Conservation (phyloP, 2,888 invertebrate genomes). For the Coecobrya sp. region DNA sequence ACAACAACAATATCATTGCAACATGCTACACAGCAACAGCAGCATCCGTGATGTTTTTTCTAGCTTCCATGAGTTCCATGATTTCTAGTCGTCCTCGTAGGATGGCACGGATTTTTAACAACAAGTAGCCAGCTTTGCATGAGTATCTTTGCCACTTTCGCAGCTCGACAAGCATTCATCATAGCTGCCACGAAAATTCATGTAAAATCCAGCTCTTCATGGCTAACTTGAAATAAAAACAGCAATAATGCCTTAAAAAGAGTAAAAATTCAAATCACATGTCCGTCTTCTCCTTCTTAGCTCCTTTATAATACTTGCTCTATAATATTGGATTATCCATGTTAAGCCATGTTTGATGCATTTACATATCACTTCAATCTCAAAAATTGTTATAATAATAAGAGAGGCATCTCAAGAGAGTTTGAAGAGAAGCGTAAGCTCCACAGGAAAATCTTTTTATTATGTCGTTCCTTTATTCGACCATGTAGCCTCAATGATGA, state of each 20-base stretch:
- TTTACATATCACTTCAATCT: constrained; percentile 67
- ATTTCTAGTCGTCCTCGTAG: neutral
- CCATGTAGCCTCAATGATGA: neutral
- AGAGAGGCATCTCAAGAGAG: neutral
- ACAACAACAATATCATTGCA: neutral
- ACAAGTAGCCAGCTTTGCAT: neutral
- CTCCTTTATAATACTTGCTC: neutral
- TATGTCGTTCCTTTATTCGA: neutral
- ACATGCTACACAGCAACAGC: neutral
- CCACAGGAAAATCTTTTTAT: constrained; percentile 44
- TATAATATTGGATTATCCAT: constrained; percentile 56
- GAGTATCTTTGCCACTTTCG: neutral
- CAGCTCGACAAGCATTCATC: neutral
- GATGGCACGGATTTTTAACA: neutral
- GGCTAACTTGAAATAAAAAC: constrained; percentile 20
- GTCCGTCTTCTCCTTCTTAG: neutral
- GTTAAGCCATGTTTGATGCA: constrained; percentile 8
- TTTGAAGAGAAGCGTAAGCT: neutral
- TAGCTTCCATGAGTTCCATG: neutral
- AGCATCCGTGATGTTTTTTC: neutral
- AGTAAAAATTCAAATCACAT: constrained; percentile 53
- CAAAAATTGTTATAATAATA: neutral
- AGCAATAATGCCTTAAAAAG: constrained; percentile 59
- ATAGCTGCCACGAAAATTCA: neutral
- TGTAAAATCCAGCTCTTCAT: neutral